Conservation (phyloP, 1,140 invertebrate species). For the Drosophila jambulina region DNA sequence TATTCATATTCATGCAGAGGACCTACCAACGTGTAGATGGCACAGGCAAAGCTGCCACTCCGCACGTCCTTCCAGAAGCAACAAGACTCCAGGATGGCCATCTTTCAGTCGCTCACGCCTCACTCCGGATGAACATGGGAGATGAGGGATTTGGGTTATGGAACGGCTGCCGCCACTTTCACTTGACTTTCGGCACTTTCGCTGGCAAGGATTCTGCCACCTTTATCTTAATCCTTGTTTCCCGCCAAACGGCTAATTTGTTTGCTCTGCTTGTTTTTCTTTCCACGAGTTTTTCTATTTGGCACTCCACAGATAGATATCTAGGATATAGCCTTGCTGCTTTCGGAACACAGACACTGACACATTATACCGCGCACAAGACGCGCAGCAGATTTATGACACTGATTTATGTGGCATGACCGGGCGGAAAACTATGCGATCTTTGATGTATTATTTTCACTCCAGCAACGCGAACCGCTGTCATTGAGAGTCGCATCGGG, state of each 20-base stretch:
- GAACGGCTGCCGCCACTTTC: conserved; percentile 75
- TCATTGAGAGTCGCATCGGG: conserved; percentile 67
- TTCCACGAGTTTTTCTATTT: conserved; percentile 17
- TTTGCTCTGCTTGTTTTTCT: conserved; percentile 26
- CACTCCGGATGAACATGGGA: conserved; percentile 41
- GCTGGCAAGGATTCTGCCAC: conserved; percentile 25
- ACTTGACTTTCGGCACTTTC: conserved; percentile 66
- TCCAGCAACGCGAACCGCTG: conserved; percentile 30
- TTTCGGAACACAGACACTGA: conserved; percentile 47
- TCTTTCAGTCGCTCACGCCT: conserved; percentile 76
- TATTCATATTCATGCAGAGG: conserved; percentile 28
- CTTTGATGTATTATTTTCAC: neutral
- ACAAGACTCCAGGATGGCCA: conserved; percentile 92
- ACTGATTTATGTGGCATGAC: conserved; percentile 70
- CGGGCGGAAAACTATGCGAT: conserved; percentile 8
- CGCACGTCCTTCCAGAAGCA: conserved; percentile 93
- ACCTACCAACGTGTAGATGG: conserved; percentile 91
- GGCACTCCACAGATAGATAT: conserved; percentile 28
- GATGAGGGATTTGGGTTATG: neutral
- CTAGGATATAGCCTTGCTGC: conserved; percentile 47
- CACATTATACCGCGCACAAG: conserved; percentile 67
- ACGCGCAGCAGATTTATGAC: conserved; percentile 75
- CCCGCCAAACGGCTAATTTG: conserved; percentile 57
- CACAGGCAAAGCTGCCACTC: conserved; percentile 91
- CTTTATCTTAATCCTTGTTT: conserved; percentile 45